phyloP scores from a whole-genome alignment of 2,888 invertebrate species.

The Argyra leucocephala region DNA sequence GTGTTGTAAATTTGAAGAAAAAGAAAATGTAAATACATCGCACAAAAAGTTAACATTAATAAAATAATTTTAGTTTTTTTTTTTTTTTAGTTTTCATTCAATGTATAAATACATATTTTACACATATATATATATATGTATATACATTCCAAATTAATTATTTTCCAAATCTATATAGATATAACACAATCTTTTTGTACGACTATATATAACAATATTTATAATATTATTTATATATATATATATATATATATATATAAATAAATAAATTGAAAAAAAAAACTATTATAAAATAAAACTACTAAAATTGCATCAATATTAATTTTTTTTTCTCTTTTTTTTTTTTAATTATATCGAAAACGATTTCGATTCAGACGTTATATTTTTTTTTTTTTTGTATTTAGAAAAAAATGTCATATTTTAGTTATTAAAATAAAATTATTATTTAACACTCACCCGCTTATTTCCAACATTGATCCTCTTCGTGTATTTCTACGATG shows the following conservation, averaged over 20 bases:
- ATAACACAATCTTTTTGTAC: conserved; percentile 3
- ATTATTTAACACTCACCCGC: conserved; percentile 51
- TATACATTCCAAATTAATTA: neutral
- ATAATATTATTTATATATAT: neutral
- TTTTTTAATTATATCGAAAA: neutral
- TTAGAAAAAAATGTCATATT: conserved; percentile 14
- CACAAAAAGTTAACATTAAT: neutral
- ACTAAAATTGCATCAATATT: neutral
- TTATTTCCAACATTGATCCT: conserved; percentile 74
- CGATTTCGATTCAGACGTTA: conserved; percentile 11
- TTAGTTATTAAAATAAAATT: conserved; percentile 19
- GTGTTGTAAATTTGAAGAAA: neutral
- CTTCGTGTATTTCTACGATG: conserved; percentile 61
- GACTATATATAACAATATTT: neutral
- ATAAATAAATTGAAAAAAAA: neutral
- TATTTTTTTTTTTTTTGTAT: neutral
- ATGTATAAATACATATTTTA: neutral
- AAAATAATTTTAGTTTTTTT: neutral
- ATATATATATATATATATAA: too few relatives aligned
- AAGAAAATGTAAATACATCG: neutral
- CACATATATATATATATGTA: neutral
- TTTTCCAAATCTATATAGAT: neutral
- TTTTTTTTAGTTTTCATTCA: neutral
- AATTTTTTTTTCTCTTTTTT: neutral
- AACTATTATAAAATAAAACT: neutral